Percentiles rank a stretch among this genome's conserved stretches.
Conservation (phyloP, 2,888 invertebrate genomes). For the Boloria selene region DNA sequence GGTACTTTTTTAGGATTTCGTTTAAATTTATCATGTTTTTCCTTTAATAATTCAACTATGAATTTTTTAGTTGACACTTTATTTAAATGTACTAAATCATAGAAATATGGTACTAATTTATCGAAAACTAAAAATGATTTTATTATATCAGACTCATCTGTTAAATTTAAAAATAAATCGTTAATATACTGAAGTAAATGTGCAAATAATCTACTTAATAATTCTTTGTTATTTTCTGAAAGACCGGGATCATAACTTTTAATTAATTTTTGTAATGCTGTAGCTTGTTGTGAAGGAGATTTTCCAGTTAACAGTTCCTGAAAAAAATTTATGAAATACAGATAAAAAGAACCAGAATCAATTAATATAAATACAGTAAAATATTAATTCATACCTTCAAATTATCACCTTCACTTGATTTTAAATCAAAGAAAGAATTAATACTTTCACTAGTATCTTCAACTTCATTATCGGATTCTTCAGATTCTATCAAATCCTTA, state of each 20-base stretch:
- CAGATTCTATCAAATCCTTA: slow-evolving; percentile 77
- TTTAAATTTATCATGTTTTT: slow-evolving; percentile 86
- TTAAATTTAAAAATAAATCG: slow-evolving; percentile 79
- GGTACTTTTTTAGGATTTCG: slow-evolving; percentile 84
- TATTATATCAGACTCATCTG: slow-evolving; percentile 65
- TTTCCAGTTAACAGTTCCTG: slow-evolving; percentile 83
- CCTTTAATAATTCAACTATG: slow-evolving; percentile 86
- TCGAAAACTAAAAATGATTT: slow-evolving; percentile 84
- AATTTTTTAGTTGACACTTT: slow-evolving; percentile 85
- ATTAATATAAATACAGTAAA: not conserved
- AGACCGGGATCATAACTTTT: slow-evolving; percentile 94
- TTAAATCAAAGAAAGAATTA: slow-evolving; percentile 60
- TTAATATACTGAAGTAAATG: slow-evolving; percentile 90
- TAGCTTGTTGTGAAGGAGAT: slow-evolving; percentile 84
- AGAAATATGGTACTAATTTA: slow-evolving; percentile 81
- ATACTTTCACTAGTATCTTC: slow-evolving; percentile 54
- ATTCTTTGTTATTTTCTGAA: slow-evolving; percentile 89
- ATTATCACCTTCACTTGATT: slow-evolving; percentile 62
- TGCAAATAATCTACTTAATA: slow-evolving; percentile 87
- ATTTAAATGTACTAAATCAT: slow-evolving; percentile 87
- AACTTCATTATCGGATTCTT: slow-evolving; percentile 55
- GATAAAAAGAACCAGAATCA: not conserved
- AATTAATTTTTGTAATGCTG: slow-evolving; percentile 90
- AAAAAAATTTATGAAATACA: slow-evolving; percentile 40
- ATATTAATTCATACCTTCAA: slow-evolving; percentile 56